Conservation (phyloP, 1,140 invertebrate genomes). For the Drosophila truncata region DNA sequence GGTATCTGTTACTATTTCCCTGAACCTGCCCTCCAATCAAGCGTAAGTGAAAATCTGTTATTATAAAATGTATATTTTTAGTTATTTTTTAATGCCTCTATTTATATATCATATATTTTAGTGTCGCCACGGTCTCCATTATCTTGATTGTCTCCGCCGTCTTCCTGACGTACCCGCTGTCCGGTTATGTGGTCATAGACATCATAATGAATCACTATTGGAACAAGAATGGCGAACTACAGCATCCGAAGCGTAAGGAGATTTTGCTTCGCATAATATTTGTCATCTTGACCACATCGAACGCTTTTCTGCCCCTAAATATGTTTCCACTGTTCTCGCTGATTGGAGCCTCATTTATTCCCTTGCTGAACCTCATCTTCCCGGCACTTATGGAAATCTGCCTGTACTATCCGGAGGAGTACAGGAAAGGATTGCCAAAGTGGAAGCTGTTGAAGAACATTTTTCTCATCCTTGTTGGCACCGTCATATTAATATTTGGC, state of each 20-base stretch:
- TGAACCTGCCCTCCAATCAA: conserved; percentile 44
- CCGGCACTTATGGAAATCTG: conserved; percentile 49
- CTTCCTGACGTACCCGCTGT: conserved; percentile 44
- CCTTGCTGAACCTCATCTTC: conserved; percentile 57
- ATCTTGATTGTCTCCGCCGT: conserved; percentile 12
- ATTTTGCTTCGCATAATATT: conserved; percentile 15
- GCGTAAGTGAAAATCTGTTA: conserved; percentile 21
- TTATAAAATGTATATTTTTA: not conserved
- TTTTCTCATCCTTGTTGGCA: conserved; percentile 15
- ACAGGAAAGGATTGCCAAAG: conserved; percentile 5
- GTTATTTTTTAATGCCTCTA: not conserved
- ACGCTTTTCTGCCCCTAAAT: conserved; percentile 37
- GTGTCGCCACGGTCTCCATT: conserved; percentile 6
- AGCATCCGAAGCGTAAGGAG: conserved; percentile 18
- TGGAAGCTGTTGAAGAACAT: conserved; percentile 57
- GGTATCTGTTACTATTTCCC: conserved; percentile 4
- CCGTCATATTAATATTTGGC: conserved; percentile 10
- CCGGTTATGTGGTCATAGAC: conserved; percentile 53
- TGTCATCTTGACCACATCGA: conserved; percentile 34
- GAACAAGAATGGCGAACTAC: not conserved
- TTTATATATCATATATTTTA: not conserved
- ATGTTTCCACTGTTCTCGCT: conserved; percentile 42
- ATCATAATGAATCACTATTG: conserved; percentile 46
- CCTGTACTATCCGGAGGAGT: conserved; percentile 22
- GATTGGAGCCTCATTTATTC: conserved; percentile 47